Evolutionary conservation across 2,888 invertebrate genomes (phyloP).

Genomic region (Zele albiditarsus): DNA sequence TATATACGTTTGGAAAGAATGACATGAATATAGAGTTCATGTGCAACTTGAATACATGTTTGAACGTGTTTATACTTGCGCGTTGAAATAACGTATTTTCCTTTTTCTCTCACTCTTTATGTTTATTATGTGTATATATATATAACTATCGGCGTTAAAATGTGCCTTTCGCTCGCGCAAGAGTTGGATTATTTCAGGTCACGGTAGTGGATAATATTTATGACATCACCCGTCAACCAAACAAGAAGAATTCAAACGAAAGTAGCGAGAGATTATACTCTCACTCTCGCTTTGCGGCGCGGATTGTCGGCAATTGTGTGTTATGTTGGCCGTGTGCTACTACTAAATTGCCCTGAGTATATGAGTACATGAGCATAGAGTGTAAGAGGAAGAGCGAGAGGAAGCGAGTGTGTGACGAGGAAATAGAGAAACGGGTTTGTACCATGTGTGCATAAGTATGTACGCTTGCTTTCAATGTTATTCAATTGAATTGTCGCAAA

Average conservation of each 20-base stretch:
- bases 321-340: slow-evolving; percentile 23
- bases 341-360: slow-evolving; percentile 24
- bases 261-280: slow-evolving; percentile 63
- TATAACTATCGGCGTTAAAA: background rate
- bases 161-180: slow-evolving; percentile 29
- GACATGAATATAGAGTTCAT: background rate
- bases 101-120: background rate
- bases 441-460: background rate
- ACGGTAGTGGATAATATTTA: slow-evolving; percentile 65
- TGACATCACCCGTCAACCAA: slow-evolving; percentile 65
- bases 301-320: slow-evolving; percentile 42
- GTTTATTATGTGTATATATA: background rate
- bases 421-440: slow-evolving; percentile 27
- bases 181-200: slow-evolving; percentile 60
- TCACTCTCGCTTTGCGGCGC: slow-evolving; percentile 17
- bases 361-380: slow-evolving; percentile 2
- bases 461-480: slow-evolving; percentile 22
- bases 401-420: background rate
- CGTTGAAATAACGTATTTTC: background rate
- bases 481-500: slow-evolving; percentile 12
- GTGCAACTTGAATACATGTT: background rate
- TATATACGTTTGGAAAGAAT: too few relatives aligned
- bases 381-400: background rate
- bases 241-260: slow-evolving; percentile 66
- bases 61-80: background rate